These are phyloP conservation scores for Barbus barbus DNA, from an alignment of 2,113 vertebrate genomes.

Conservation along the genomic window DNA sequence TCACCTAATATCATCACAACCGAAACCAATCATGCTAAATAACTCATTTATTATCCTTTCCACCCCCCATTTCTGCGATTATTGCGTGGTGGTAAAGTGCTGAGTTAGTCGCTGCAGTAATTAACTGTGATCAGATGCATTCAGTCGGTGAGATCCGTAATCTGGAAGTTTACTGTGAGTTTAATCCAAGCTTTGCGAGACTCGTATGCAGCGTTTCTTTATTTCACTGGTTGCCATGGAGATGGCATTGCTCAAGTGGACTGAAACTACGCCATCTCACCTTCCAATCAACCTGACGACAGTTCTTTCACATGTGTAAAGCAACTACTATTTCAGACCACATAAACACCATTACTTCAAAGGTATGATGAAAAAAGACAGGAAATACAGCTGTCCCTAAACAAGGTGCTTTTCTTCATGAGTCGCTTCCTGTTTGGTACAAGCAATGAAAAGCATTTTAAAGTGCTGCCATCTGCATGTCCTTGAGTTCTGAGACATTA, in stretches of 20 bases:
- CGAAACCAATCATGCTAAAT: background rate
- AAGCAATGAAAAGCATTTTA: background rate
- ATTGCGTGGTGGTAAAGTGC: background rate
- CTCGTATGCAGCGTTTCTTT: slow-evolving; percentile 53
- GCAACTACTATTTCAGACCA: background rate
- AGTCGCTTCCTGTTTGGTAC: background rate
- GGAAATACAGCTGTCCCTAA: background rate
- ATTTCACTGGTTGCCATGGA: slow-evolving; percentile 73
- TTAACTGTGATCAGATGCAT: background rate
- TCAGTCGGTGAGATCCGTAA: background rate
- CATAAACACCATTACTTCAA: background rate
- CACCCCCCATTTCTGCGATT: too few relatives aligned
- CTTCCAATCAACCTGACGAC: slow-evolving; percentile 42
- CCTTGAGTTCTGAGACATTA: background rate
- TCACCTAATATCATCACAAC: slow-evolving; percentile 2
- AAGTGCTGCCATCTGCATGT: background rate
- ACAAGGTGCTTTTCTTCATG: background rate
- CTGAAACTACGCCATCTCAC: slow-evolving; percentile 54
- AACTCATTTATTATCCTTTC: too few relatives aligned
- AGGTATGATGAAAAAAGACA: background rate
- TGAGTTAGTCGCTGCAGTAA: background rate
- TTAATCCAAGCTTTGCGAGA: background rate
- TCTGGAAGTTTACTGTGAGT: background rate
- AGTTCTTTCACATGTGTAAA: slow-evolving; percentile 3
- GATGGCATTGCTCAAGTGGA: slow-evolving; percentile 72